Evolutionary conservation across 2,113 vertebrate species (phyloP).

Genomic region (Petromus typicus): DNA sequence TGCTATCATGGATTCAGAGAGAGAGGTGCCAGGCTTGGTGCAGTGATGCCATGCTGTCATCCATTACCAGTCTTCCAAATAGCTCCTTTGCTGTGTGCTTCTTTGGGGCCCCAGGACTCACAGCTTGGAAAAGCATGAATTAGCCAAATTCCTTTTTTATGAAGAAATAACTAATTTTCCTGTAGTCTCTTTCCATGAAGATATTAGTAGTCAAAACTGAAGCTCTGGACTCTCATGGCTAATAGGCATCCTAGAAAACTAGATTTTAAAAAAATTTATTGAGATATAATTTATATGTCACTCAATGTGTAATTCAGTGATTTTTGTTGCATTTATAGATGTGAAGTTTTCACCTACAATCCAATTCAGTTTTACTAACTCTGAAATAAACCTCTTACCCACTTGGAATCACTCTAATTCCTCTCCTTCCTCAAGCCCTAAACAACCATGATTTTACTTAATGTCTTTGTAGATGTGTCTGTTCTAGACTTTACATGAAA

Average conservation of each 20-base stretch:
- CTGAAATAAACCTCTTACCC: not conserved
- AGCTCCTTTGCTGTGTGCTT: not conserved
- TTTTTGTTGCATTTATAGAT: not conserved
- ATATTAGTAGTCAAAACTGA: not conserved
- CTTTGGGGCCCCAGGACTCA: not conserved
- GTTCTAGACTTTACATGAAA: not conserved
- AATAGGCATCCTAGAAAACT: not conserved
- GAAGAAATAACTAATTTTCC: not conserved
- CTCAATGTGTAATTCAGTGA: not conserved
- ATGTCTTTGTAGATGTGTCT: not conserved
- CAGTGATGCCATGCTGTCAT: not conserved
- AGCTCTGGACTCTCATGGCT: not conserved
- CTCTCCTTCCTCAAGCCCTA: not conserved
- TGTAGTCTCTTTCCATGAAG: not conserved
- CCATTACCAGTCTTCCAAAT: not conserved
- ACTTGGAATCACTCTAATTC: not conserved
- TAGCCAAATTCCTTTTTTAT: not conserved
- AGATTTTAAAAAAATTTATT: not conserved
- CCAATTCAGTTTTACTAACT: constrained; percentile 1
- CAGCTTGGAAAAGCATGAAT: not conserved
- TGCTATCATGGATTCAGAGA: not conserved
- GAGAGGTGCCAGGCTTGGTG: not conserved
- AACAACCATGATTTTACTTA: not conserved
- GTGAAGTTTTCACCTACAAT: not conserved
- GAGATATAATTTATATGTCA: not conserved